Base-by-base conservation (phyloP, 2,113 vertebrate species). In the Desmodus rotundus region DNA sequence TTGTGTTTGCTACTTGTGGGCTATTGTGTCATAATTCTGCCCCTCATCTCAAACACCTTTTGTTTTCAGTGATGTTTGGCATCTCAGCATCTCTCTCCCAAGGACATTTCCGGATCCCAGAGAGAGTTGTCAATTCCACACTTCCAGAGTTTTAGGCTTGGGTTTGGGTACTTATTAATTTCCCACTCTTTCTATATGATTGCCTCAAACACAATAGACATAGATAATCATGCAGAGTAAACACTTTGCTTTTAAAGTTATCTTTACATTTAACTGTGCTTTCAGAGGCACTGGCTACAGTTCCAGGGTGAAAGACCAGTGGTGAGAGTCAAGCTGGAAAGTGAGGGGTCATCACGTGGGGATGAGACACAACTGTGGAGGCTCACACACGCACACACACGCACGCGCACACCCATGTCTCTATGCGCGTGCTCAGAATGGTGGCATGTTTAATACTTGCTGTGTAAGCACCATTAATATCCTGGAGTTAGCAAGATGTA, bases 221-320 rank as follows among this genome's bases (percentile, higher is more conserved):
- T 24, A 77, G 76, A 78, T 56, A 65, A 76, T 65, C 56, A 93
- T 31, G 45, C 17, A 33, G 43, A 65, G 16, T 76, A 80, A 67
- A 87, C 31, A 43, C 8, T 43, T 43, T 43, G 43, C 8, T 43
- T 43, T 43, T 43, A 43, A 43, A 43, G 4, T 43, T 43, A 43
- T 43, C 36, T 93, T 94, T 58, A 74, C 54, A 50, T 87, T 80
- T 92, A 88, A 89, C 33, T 89, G 14, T 94, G 33, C 45, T 96
- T 93, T 86, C 31, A 36, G 72, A 86, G 58, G 65, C 82, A 94
- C 11, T 14, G 3, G 43, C 87, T 41, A 68, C 3, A 91, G 33
- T 68, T 92, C 65, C 47, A 87, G 77, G 61, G 33, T 28, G 2
- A 61, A 67, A 70, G 76, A 31, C 50, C 36, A 31, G 8, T 17